Percentiles rank a stretch among this genome's conserved stretches.
These are phyloP conservation scores for Pachycephus smyrnensis DNA, from an alignment of 2,888 invertebrate genomes.

Conservation along the genomic window DNA sequence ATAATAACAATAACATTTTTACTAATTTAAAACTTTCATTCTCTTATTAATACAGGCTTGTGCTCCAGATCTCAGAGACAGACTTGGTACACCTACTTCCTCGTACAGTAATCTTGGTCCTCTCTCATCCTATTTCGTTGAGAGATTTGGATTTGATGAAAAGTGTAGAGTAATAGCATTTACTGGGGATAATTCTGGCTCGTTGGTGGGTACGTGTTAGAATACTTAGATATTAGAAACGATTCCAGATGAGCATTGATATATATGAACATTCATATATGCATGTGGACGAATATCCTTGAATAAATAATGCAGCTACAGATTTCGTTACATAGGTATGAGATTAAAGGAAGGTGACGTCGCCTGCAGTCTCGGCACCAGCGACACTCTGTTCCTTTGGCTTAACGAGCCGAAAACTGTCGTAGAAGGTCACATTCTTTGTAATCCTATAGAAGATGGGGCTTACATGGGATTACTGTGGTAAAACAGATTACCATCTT, in stretches of 20 bases:
- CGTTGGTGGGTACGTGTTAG: slow-evolving; percentile 75
- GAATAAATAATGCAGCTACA: background rate
- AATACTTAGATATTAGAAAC: slow-evolving; percentile 11
- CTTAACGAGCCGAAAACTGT: slow-evolving; percentile 76
- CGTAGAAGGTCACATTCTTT: slow-evolving; percentile 86
- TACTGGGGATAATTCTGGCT: slow-evolving; percentile 96
- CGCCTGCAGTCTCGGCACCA: slow-evolving; percentile 91
- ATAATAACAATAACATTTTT: slow-evolving; percentile 6
- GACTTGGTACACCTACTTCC: slow-evolving; percentile 81
- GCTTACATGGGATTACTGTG: slow-evolving; percentile 92
- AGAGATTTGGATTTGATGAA: slow-evolving; percentile 85
- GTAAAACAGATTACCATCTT: slow-evolving; percentile 65
- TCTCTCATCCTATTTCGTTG: slow-evolving; percentile 84
- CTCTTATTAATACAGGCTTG: slow-evolving; percentile 72
- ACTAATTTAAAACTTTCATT: slow-evolving; percentile 19
- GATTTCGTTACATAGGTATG: slow-evolving; percentile 73
- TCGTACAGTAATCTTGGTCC: slow-evolving; percentile 78
- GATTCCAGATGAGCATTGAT: background rate
- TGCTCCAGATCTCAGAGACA: slow-evolving; percentile 78
- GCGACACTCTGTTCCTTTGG: slow-evolving; percentile 90
- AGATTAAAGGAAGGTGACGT: slow-evolving; percentile 84
- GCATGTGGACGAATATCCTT: background rate
- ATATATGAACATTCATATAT: slow-evolving; percentile 17
- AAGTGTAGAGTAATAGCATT: slow-evolving; percentile 88
- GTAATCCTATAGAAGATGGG: slow-evolving; percentile 83